A percentile compares a stretch with the other conserved stretches of the same genome.
These are phyloP conservation scores for Regulus satrapa DNA, from an alignment of 2,113 vertebrate species.

Conservation along the genomic window DNA sequence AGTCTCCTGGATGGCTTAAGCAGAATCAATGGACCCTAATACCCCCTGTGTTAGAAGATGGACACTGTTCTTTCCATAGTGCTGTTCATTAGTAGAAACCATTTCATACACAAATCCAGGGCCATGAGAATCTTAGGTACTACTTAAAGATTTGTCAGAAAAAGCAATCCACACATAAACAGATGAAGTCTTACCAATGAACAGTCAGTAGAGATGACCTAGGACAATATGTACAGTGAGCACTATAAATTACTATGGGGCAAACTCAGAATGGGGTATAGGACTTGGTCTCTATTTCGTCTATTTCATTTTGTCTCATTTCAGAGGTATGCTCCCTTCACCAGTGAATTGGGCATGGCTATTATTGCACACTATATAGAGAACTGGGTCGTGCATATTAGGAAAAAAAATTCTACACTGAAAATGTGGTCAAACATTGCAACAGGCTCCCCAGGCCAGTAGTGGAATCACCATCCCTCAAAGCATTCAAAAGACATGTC, in stretches of 20 bases:
- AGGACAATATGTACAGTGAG: neutral
- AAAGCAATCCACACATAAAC: neutral
- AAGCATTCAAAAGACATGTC: neutral
- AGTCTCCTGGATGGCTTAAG: neutral
- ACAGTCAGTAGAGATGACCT: neutral
- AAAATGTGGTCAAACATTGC: neutral
- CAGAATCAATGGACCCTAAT: neutral
- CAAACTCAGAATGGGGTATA: neutral
- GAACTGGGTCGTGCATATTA: neutral
- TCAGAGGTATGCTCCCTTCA: neutral
- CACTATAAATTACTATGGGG: neutral
- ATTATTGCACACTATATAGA: neutral
- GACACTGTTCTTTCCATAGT: neutral
- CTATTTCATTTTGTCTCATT: too few relatives aligned
- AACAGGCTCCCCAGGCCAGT: neutral
- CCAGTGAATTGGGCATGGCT: neutral
- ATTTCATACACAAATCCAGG: neutral
- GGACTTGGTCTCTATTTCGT: neutral
- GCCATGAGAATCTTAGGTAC: neutral
- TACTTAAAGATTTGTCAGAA: neutral
- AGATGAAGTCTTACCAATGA: neutral
- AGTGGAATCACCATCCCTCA: neutral
- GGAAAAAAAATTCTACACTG: neutral
- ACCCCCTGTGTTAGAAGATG: neutral
- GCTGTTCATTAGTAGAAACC: neutral